Base-by-base conservation (phyloP, 2,888 invertebrate species). In the Cheilosia variabilis region DNA sequence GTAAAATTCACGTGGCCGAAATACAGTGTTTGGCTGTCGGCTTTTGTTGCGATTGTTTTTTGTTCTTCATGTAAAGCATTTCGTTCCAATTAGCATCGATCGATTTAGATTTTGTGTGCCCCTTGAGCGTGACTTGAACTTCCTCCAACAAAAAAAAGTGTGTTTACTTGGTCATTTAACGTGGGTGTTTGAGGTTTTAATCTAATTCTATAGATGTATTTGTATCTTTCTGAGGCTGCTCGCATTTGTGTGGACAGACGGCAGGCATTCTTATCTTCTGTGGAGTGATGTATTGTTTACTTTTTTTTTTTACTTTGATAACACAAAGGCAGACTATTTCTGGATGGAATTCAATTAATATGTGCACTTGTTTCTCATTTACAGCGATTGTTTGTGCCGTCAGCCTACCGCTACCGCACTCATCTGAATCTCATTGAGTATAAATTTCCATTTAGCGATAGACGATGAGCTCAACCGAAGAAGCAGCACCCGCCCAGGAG, bases 391-490 rank as follows among this genome's bases (percentile, higher is more conserved):
- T 60, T 53, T 55, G 24, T 63, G 19, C 13, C 2, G 50, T 66
- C 57, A 68, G 50, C 24, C 65, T 65, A 13, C 19, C 41, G 37
- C 22, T 22, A 34, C 37, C 27, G 19, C 24, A 17, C 9, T 17
- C 2, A 9, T 57, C 47, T 41, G 24, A 6, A 24, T 37, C 53
- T 60, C 27, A 52, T 68, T 77, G 24, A 72, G 72, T 47, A 73
- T 24, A 45, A 41, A 37, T 17, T 62, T 7, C 19, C 43, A 13
- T 63, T n/a, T 22, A 69, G 63, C 10, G 63, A 75, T 45, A 31
- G 37, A 72, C 43, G n/a, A 84, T 84, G 84, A 84, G 84, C 75
- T 75, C 84, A 43, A 50, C 65, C 31, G 84, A 84, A 41, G 84
- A 84, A 80, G 75, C 58, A 19, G 37, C 69, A 69, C 37, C 37